Base-by-base conservation (phyloP, 2,113 vertebrate genomes). In the Lanius ludovicianus region DNA sequence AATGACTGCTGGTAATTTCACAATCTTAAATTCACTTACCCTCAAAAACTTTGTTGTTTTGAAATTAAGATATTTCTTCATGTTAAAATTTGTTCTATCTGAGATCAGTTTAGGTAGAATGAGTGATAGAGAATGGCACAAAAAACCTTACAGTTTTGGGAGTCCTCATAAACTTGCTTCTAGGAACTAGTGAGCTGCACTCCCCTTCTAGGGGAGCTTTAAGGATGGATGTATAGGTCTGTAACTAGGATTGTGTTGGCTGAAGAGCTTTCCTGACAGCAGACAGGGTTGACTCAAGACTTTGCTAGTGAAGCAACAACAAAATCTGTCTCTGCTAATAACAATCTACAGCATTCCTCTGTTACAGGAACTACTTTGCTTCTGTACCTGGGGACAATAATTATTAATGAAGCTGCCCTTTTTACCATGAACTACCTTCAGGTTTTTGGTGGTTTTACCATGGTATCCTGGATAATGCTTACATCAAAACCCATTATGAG, bases 131-230 rank as follows among this genome's bases (percentile, higher is more conserved):
- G 3, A 65, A 84, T 19, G 5, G 7, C 3, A 73, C 75, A 67
- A 81, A 75, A 6, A 3, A 4, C 37, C 4, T 30, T n/a, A 30
- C 12, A 15, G 23, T 57, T 78, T 41, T 71, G 8, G 50, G 10
- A 64, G 13, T 62, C 24, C 18, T 80, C 18, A 62, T 30, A 76
- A 89, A 27, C 14, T 62, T 81, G 28, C 11, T 87, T 7, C 11
- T 57, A 37, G n/a, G 60, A 86, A 47, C 3, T 25, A 49, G 13
- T 18, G 13, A 84, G 17, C 3, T 84, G 9, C 17, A 37, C 3
- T 35, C 7, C 7, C 5, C 3, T 17, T 7, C 4, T 16, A 55
- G 5, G 2, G 5, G 3, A 57, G 3, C 0, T 74, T 46, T 57
- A 65, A 44, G 12, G 15, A 42, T 1, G 0, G 5, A 2, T 79